A percentile compares a stretch with the other conserved stretches of the same genome.
These are phyloP conservation scores for Sebastes ruberrimus DNA, from an alignment of 2,797 vertebrate genomes.

Conservation along the genomic window DNA sequence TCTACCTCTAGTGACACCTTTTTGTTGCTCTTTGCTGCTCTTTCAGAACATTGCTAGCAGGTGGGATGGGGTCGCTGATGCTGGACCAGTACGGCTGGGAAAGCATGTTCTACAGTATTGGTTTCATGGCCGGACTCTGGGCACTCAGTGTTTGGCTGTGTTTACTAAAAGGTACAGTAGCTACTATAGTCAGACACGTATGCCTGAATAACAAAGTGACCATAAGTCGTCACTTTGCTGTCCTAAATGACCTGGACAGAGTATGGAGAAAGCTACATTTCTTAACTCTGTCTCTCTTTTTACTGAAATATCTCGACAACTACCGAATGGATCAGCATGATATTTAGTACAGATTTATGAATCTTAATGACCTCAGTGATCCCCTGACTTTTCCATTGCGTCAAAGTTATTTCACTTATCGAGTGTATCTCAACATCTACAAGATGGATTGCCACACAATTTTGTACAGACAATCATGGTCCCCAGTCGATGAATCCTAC, in stretches of 20 bases:
- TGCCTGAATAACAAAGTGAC: not conserved
- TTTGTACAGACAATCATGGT: not conserved
- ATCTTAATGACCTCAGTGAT: not conserved
- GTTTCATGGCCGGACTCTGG: constrained; percentile 87
- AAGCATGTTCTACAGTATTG: constrained; percentile 88
- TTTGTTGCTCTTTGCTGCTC: not conserved
- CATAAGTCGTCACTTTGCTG: not conserved
- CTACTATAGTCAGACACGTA: not conserved
- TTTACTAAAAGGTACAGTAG: constrained; percentile 81
- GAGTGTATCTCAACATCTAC: not conserved
- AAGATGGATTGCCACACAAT: not conserved
- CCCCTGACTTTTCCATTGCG: not conserved
- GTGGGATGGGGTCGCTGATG: constrained; percentile 87
- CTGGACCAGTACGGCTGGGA: constrained; percentile 90
- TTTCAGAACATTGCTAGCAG: constrained; percentile 87
- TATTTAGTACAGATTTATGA: not conserved
- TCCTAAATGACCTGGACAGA: not conserved
- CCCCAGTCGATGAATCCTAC: too few species aligned
- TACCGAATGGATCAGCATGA: not conserved
- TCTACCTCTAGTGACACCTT: not conserved
- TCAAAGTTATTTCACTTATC: not conserved
- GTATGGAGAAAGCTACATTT: not conserved
- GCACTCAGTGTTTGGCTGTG: constrained; percentile 84
- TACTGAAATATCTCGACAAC: not conserved
- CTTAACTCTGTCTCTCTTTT: not conserved